Evolutionary conservation across 2,797 vertebrate genomes (phyloP), one percentile per base, ranked within the genome.

Genomic region (Sciurus vulgaris): DNA sequence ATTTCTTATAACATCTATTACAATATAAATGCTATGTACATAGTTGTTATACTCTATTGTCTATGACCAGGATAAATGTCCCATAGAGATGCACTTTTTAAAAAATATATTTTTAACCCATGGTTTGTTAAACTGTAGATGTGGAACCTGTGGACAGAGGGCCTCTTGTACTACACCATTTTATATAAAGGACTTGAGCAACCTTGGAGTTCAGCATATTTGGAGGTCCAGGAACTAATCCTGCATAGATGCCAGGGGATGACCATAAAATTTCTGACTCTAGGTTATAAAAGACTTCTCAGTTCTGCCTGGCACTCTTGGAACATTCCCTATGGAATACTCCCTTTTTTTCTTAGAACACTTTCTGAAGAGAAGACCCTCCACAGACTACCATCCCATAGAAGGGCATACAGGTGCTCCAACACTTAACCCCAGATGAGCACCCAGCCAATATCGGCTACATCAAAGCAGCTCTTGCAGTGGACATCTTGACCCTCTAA

Each of bases 361-460:
- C 8, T 38, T 7, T 70, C 44, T 90, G 41, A 44, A 7, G 35
- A 47, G n/a, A 86, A 70, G 85, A 33, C 49, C 49, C 35, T 33
- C 51, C 22, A 28, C 2, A 49, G 4, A 18, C 11, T 18, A 24
- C 69, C 22, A 7, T 20, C 17, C 22, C 33, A 9, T 22, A 67
- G 63, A 38, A 47, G 13, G 47, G 30, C 11, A 0, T 14, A 30
- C 17, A 13, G 2, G 10, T 78, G 54, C 13, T 35, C 7, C 13
- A 28, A 20, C 38, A 17, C 44, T 38, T 3, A 61, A 63, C 67
- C 35, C 17, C 14, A 41, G 54, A 24, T 13, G 20, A 24, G 28
- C 26, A 3, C 35, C 70, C 24, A n/a, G 7, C 10, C 4, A 83
- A 9, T 0, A 3, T 28, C 2, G 17, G 10, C 8, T 1, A 14